Conservation (phyloP, 2,888 invertebrate genomes). For the Bruchidius siliquastri region DNA sequence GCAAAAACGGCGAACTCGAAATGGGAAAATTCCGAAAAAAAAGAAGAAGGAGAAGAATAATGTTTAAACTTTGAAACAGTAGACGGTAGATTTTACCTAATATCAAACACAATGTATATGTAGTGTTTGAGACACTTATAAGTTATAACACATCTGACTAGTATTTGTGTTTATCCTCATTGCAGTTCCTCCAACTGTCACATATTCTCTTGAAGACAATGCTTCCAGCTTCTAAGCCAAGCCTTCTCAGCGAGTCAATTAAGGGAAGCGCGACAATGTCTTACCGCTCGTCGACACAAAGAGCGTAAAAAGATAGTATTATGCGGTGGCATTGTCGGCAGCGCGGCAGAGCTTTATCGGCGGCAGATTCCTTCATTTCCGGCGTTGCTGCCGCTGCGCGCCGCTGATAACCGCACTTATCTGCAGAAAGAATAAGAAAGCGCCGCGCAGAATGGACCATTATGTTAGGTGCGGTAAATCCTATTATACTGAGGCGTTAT, state of each 20-base stretch:
- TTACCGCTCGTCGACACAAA: slow-evolving; percentile 33
- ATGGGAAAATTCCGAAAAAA: too few species aligned
- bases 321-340: slow-evolving; percentile 19
- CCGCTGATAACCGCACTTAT: slow-evolving; percentile 49
- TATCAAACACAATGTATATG: too few species aligned
- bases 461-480: slow-evolving; percentile 52
- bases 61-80: too few species aligned
- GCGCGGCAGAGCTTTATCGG: slow-evolving; percentile 37
- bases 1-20: too few species aligned
- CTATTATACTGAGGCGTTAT: slow-evolving; percentile 51
- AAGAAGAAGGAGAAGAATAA: too few species aligned
- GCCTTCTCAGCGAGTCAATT: not conserved
- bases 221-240: not conserved
- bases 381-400: slow-evolving; percentile 43
- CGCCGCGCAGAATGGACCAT: slow-evolving; percentile 51
- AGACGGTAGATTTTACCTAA: too few species aligned
- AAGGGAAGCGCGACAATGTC: not conserved
- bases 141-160: too few species aligned
- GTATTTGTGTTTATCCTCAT: too few species aligned
- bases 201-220: not conserved
- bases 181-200: too few species aligned
- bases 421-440: slow-evolving; percentile 51
- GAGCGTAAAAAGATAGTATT: slow-evolving; percentile 44
- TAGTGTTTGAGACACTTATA: too few species aligned
- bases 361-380: slow-evolving; percentile 49